These are phyloP conservation scores for Armadillidium nasatum DNA, from an alignment of 1,140 invertebrate genomes.

Conservation along the genomic window DNA sequence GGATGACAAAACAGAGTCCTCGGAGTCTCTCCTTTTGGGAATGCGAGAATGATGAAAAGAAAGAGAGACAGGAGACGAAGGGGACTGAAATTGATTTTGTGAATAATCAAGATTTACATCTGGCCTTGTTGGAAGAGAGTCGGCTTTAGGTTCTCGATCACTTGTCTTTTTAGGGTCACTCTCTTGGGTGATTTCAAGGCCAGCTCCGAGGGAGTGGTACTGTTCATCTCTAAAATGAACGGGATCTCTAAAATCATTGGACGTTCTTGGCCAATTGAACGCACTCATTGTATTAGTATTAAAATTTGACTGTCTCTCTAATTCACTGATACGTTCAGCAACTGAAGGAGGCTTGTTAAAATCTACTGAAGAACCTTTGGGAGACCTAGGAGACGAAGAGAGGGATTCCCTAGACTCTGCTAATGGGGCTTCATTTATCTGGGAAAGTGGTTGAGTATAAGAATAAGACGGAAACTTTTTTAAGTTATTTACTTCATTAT, in stretches of 20 bases:
- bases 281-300: not conserved
- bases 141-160: not conserved
- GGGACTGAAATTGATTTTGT: not conserved
- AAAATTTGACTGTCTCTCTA: conserved; percentile 56
- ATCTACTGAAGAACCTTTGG: conserved; percentile 52
- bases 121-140: not conserved
- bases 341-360: conserved; percentile 58
- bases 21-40: conserved; percentile 28
- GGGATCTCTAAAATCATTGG: conserved; percentile 28
- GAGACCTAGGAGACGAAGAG: conserved; percentile 32
- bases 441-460: conserved; percentile 45
- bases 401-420: conserved; percentile 41
- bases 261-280: conserved; percentile 22
- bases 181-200: not conserved
- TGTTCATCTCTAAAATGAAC: conserved; percentile 11
- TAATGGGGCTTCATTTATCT: conserved; percentile 41
- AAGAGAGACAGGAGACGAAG: conserved; percentile 20
- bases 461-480: conserved; percentile 47
- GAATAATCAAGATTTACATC: not conserved
- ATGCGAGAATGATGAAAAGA: conserved; percentile 26
- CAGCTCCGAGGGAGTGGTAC: not conserved
- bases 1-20: conserved; percentile 3
- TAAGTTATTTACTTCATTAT: conserved; percentile 45
- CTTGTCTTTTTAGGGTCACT: not conserved
- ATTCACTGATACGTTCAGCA: conserved; percentile 67